A percentile compares a stretch with the other conserved stretches of the same genome.
Conservation (phyloP, 2,797 vertebrate species). For the Chloroceryle inda region DNA sequence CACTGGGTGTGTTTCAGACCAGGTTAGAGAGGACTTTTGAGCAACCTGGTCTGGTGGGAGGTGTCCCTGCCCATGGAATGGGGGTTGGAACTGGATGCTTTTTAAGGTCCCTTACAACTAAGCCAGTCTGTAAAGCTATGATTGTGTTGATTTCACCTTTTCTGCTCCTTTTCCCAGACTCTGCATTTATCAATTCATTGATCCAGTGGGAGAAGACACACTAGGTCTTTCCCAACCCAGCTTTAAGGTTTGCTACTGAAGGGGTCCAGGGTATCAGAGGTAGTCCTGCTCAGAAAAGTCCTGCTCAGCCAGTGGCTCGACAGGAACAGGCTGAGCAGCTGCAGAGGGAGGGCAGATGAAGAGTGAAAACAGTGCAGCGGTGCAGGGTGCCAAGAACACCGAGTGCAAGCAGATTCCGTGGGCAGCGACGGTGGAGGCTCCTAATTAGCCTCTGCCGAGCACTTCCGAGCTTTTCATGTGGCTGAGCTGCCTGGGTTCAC, state of each 20-base stretch:
- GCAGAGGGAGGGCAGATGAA: neutral
- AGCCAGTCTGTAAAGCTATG: neutral
- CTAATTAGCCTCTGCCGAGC: neutral
- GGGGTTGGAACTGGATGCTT: neutral
- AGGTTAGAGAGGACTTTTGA: neutral
- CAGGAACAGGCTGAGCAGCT: neutral
- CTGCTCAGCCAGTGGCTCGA: neutral
- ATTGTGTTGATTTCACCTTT: neutral
- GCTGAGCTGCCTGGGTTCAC: neutral
- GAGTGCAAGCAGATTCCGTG: conserved; percentile 50
- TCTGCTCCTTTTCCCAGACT: neutral
- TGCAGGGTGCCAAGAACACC: conserved; percentile 55
- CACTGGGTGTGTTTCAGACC: neutral
- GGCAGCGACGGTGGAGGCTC: neutral
- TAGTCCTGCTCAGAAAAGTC: neutral
- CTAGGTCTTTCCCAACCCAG: neutral
- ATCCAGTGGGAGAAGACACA: rapidly evolving
- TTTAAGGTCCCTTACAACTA: too few relatives aligned
- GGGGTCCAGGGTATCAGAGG: neutral
- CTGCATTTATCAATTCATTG: neutral
- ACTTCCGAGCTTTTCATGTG: neutral
- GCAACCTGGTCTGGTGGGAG: neutral
- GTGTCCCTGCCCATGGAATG: neutral
- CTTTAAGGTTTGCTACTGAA: neutral
- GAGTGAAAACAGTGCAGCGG: neutral